Base-by-base conservation (phyloP, 30 jellyfish, hydroid and myxozoan species). In the Euphysa ruthae region DNA sequence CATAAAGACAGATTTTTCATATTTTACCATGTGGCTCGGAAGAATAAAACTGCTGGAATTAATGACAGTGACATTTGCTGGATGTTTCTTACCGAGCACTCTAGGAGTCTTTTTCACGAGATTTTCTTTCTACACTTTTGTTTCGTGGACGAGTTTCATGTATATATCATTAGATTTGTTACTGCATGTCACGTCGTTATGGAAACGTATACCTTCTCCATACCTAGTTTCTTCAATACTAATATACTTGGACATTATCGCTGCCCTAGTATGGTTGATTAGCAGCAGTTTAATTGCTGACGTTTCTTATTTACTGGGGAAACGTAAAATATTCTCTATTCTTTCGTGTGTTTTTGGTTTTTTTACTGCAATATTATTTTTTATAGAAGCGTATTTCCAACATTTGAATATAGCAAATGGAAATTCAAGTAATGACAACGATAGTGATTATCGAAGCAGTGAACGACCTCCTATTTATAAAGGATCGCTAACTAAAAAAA, bases 61-160 rank as follows among this genome's bases (percentile, higher is more conserved):
- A 20, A 4, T 68, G 3, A 18, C 28, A 4, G 69, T 44, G 30
- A 68, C 69, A 6, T 50, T 68, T 43, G 71, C 80, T 15, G 80
- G 80, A 10, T 68, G 77, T 32, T 30, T 68, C 6, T 20, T 52
- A 15, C 80, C 80, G 3, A 44, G 55, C 21, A 55, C 46, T 30
- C 33, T 68, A 6, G 80, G 74, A 7, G 52, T 43, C 15, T 68
- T 43, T 68, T 68, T 68, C 24, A 68, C 80, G 49, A 68, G 80
- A 0, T 68, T 68, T 46, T 38, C 80, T 4, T 68, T 68, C 32
- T 68, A 42, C 66, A 68, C 66, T 5, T 68, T 68, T 2, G 66
- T 68, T 22, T 29, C 29, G 24, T 68, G 80, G 80, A 68, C 80
- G 0, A 43, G 74, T 42, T 68, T 68, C 32, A 68, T 68, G 80